phyloP scores from a whole-genome alignment of 2,113 vertebrate species.

The Epinephelus lanceolatus region DNA sequence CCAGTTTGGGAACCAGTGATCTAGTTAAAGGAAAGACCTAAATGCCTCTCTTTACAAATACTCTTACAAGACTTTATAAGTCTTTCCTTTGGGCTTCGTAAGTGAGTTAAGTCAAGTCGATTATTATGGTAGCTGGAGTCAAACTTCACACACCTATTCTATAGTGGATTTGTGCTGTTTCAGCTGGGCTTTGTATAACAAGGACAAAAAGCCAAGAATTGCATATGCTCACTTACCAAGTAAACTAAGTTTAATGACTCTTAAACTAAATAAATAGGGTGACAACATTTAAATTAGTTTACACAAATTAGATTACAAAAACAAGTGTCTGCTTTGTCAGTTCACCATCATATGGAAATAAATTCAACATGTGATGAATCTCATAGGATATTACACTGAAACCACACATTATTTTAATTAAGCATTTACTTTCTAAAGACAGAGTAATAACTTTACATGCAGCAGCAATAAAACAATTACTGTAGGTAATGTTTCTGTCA shows the following conservation, averaged over 20 bases:
- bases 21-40: too few relatives aligned
- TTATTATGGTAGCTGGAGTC: background rate
- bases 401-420: background rate
- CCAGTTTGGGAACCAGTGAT: too few relatives aligned
- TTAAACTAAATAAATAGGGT: background rate
- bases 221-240: too few relatives aligned
- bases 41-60: too few relatives aligned
- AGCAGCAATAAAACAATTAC: background rate
- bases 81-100: too few relatives aligned
- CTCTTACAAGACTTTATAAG: too few relatives aligned
- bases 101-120: background rate
- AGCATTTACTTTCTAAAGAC: background rate
- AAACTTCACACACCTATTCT: background rate
- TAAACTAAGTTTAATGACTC: too few relatives aligned
- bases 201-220: too few relatives aligned
- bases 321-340: background rate
- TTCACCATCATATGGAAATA: background rate
- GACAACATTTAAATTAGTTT: background rate
- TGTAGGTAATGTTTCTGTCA: background rate
- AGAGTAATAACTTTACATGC: background rate
- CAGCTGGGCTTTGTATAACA: background rate
- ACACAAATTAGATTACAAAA: background rate
- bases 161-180: background rate
- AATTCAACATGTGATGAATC: background rate
- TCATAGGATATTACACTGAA: too few relatives aligned